These are phyloP conservation scores for Triplophysa tibetana DNA, from an alignment of 2,113 vertebrate genomes.

Conservation along the genomic window DNA sequence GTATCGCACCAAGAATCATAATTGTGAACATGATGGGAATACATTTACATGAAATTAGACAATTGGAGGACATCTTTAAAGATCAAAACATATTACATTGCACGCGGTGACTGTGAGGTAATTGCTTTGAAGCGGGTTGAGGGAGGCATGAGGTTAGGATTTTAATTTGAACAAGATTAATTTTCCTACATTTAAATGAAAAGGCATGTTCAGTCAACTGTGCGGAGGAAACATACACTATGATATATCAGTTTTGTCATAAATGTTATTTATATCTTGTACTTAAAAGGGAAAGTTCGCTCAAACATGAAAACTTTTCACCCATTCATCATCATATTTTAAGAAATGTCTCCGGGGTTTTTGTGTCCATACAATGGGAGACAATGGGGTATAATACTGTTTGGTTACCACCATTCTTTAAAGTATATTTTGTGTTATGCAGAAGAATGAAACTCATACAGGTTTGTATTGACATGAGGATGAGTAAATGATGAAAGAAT, in stretches of 20 bases:
- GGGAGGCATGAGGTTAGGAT: background rate
- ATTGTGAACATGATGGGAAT: conserved; percentile 2
- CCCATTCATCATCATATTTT: no score
- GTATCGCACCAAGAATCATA: conserved; percentile 10
- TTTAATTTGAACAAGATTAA: conserved; percentile 9
- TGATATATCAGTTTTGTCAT: background rate
- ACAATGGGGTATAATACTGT: no score
- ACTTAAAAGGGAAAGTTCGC: background rate
- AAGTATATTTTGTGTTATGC: no score
- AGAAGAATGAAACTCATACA: no score
- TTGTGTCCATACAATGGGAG: no score
- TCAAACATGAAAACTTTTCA: no score
- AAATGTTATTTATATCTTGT: background rate
- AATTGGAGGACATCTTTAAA: conserved; percentile 28
- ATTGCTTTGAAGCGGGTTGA: conserved; percentile 25
- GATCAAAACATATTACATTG: conserved; percentile 14
- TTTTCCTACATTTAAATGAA: conserved; percentile 12
- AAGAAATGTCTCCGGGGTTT: no score
- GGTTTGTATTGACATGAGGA: no score
- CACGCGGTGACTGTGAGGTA: background rate
- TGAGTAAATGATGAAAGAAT: no score
- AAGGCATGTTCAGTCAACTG: conserved; percentile 17
- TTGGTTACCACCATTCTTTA: no score
- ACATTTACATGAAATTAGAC: conserved; percentile 39
- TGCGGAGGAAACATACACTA: background rate